phyloP scores from a whole-genome alignment of 1,140 invertebrate genomes.

The Nymphalis io region DNA sequence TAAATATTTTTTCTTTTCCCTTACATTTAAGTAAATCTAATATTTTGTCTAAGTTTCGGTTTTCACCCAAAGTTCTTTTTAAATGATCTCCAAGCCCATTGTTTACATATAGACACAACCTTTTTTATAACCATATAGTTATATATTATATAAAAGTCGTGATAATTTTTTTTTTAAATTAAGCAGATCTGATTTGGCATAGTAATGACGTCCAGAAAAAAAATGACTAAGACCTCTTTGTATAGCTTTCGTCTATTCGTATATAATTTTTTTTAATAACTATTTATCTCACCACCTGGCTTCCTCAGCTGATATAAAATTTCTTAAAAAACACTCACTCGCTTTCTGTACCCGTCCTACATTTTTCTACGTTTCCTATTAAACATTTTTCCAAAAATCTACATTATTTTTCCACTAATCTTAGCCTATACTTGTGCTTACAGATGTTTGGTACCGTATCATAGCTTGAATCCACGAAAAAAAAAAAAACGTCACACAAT shows the following conservation, averaged over 20 bases:
- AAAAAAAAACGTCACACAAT: slow-evolving; percentile 33
- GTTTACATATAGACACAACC: slow-evolving; percentile 69
- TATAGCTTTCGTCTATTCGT: slow-evolving; percentile 52
- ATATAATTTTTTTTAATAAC: slow-evolving; percentile 45
- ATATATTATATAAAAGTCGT: slow-evolving; percentile 43
- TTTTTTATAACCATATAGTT: slow-evolving; percentile 62
- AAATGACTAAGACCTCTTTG: slow-evolving; percentile 49
- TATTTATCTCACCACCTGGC: slow-evolving; percentile 46
- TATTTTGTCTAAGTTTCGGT: slow-evolving; percentile 61
- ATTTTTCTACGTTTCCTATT: slow-evolving; percentile 63
- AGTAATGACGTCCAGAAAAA: slow-evolving; percentile 44
- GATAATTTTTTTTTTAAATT: slow-evolving; percentile 42
- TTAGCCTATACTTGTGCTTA: slow-evolving; percentile 66
- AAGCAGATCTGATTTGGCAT: slow-evolving; percentile 58
- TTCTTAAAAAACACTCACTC: slow-evolving; percentile 72
- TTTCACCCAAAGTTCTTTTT: slow-evolving; percentile 51
- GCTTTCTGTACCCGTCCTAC: slow-evolving; percentile 52
- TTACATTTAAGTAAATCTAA: slow-evolving; percentile 72
- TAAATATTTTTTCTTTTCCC: slow-evolving; percentile 73
- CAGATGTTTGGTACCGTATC: slow-evolving; percentile 33
- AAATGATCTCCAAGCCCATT: slow-evolving; percentile 54
- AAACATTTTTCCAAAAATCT: slow-evolving; percentile 78
- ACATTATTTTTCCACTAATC: slow-evolving; percentile 69
- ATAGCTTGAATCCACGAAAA: slow-evolving; percentile 26
- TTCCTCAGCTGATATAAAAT: slow-evolving; percentile 61